These are phyloP conservation scores for Galaxea fascicularis DNA, from an alignment of 92 coral and sea anemone species.

Conservation along the genomic window DNA sequence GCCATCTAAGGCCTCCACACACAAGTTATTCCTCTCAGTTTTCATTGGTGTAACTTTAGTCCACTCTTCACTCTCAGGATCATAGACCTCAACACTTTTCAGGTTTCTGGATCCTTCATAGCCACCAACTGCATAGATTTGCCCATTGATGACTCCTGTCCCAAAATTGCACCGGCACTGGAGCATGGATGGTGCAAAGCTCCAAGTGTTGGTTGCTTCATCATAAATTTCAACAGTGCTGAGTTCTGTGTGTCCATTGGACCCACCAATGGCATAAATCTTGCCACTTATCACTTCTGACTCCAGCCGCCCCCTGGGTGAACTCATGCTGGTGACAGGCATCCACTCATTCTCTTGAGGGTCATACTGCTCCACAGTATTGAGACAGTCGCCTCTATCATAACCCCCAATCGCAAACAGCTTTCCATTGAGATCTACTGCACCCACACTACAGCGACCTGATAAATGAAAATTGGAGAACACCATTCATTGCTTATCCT, in stretches of 20 bases:
- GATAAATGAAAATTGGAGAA: background rate
- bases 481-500: background rate
- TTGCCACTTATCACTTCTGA: slow-evolving; percentile 74
- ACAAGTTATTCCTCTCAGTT: slow-evolving; percentile 88
- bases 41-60: slow-evolving; percentile 76
- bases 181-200: slow-evolving; percentile 76
- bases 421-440: slow-evolving; percentile 82
- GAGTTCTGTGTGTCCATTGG: slow-evolving; percentile 88
- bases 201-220: slow-evolving; percentile 78
- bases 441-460: slow-evolving; percentile 99
- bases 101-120: slow-evolving; percentile 84
- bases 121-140: slow-evolving; percentile 90
- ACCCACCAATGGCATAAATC: slow-evolving; percentile 96
- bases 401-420: slow-evolving; percentile 98
- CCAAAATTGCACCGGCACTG: slow-evolving; percentile 94
- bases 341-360: slow-evolving; percentile 88
- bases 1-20: slow-evolving; percentile 86
- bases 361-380: slow-evolving; percentile 87
- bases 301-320: slow-evolving; percentile 88
- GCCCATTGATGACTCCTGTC: slow-evolving; percentile 73
- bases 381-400: slow-evolving; percentile 95
- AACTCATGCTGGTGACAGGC: slow-evolving; percentile 78
- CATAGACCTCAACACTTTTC: slow-evolving; percentile 80
- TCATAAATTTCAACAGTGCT: slow-evolving; percentile 89
- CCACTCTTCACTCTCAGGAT: slow-evolving; percentile 78